A percentile compares a stretch with the other conserved stretches of the same genome.
Conservation (phyloP, 2,888 invertebrate genomes). For the Glaucopsyche alexis region DNA sequence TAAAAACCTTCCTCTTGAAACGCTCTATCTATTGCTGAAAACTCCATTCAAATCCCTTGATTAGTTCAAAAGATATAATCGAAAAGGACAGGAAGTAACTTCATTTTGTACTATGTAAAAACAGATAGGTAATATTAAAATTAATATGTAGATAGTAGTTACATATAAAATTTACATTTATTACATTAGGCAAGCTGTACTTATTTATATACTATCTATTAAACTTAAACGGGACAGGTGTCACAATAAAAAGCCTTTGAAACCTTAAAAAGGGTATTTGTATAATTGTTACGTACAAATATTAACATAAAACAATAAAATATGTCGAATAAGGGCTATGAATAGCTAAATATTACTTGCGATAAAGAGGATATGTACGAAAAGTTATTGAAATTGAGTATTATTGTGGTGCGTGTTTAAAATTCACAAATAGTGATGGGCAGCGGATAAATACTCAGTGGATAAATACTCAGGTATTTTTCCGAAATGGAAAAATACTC, state of each 20-base stretch:
- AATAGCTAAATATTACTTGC: slow-evolving; percentile 20
- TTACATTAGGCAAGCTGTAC: slow-evolving; percentile 1
- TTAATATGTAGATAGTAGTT: too few species aligned
- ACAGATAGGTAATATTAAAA: too few species aligned
- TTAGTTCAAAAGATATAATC: too few species aligned
- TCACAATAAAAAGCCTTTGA: slow-evolving; percentile 11
- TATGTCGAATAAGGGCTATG: background rate
- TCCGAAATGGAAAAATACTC: too few species aligned
- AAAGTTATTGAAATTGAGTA: slow-evolving; percentile 28
- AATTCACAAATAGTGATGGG: slow-evolving; percentile 30
- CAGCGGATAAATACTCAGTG: too few species aligned
- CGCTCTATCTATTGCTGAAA: too few species aligned
- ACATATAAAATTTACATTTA: too few species aligned
- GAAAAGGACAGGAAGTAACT: too few species aligned
- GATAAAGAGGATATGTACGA: slow-evolving; percentile 28
- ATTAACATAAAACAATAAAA: slow-evolving; percentile 18
- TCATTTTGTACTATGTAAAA: too few species aligned
- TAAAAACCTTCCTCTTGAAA: too few species aligned
- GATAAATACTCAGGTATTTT: too few species aligned
- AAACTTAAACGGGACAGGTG: slow-evolving; percentile 1
- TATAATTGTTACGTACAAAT: background rate
- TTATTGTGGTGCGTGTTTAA: slow-evolving; percentile 28
- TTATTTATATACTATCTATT: background rate
- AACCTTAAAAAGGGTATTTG: background rate
- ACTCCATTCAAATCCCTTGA: too few species aligned